phyloP scores from a whole-genome alignment of 2,797 vertebrate genomes.

The Gallinago nigripennis region DNA sequence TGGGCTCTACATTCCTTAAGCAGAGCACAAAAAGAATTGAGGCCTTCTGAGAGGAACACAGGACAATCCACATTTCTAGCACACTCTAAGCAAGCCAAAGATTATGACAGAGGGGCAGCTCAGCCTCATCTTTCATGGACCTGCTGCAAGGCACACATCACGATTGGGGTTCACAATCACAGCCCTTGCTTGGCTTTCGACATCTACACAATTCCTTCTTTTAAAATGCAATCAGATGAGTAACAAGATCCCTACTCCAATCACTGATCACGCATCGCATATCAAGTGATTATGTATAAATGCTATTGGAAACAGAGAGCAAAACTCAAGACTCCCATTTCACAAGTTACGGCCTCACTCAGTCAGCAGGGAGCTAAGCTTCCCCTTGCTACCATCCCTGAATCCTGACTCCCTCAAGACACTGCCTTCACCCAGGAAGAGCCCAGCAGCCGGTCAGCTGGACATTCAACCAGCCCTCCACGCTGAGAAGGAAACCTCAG shows the following conservation, averaged over 20 bases:
- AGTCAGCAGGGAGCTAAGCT: background rate
- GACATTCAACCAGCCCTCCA: background rate
- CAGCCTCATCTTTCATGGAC: background rate
- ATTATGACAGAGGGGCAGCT: background rate
- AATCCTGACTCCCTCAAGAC: background rate
- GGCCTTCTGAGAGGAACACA: background rate
- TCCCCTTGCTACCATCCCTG: background rate
- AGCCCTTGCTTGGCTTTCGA: background rate
- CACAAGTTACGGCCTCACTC: background rate
- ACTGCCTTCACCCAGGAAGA: background rate
- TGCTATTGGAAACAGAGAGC: background rate
- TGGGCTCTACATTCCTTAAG: background rate
- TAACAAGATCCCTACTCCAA: background rate
- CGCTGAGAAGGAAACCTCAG: background rate
- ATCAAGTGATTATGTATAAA: background rate
- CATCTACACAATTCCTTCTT: background rate
- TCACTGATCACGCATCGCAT: background rate
- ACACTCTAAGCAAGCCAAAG: background rate
- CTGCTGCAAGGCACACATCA: background rate
- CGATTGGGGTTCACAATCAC: background rate
- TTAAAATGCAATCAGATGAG: background rate
- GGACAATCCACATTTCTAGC: background rate
- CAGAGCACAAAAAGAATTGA: background rate
- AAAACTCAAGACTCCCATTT: background rate
- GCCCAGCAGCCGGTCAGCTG: background rate